Percentiles rank a stretch among this genome's conserved stretches.
Evolutionary conservation across 2,797 vertebrate genomes (phyloP).

Genomic region (Morus bassanus): DNA sequence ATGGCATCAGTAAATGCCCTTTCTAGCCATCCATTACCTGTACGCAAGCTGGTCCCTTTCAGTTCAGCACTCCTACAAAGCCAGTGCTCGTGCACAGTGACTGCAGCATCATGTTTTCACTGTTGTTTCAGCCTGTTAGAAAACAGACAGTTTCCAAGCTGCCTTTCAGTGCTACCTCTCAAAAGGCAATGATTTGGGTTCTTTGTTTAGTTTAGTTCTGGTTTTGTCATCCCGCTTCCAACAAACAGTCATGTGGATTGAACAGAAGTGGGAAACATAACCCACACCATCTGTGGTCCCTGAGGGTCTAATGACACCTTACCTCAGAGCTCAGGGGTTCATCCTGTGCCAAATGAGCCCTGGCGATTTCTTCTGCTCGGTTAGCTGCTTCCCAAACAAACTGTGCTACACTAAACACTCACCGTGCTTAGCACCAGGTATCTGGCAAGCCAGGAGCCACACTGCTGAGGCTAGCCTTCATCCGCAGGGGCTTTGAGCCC

Average conservation of each 20-base stretch:
- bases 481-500: not conserved
- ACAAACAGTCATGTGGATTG: not conserved
- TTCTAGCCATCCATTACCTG: not conserved
- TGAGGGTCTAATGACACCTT: not conserved
- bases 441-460: not conserved
- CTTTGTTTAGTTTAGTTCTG: not conserved
- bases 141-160: not conserved
- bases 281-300: not conserved
- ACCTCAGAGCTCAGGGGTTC: not conserved
- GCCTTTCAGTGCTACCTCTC: not conserved
- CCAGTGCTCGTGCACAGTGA: not conserved
- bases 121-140: not conserved
- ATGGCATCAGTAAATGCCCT: not conserved
- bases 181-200: not conserved
- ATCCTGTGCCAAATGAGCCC: not conserved
- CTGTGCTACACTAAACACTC: fast-evolving
- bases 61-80: not conserved
- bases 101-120: not conserved
- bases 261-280: not conserved
- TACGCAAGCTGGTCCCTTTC: not conserved
- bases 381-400: not conserved
- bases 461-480: fast-evolving
- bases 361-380: not conserved
- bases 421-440: not conserved
- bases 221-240: not conserved